Evolutionary conservation across 2,113 vertebrate genomes (phyloP).

Genomic region (Tonatia bakeri): DNA sequence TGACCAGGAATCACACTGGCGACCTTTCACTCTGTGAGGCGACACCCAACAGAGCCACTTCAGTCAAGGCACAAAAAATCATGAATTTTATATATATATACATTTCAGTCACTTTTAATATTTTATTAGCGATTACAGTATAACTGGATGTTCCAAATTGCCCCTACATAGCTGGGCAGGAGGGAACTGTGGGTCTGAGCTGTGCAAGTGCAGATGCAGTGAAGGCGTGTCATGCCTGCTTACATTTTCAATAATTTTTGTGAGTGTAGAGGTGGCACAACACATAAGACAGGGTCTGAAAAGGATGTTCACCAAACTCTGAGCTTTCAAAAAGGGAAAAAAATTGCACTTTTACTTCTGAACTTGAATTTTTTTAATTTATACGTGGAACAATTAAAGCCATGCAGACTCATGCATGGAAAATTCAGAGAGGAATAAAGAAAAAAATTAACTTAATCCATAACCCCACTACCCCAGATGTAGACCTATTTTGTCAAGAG

Average conservation of each 20-base stretch:
- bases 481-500: not conserved
- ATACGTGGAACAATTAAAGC: slow-evolving; percentile 8
- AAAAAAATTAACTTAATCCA: not conserved
- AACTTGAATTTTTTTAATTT: not conserved
- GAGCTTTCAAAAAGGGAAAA: not conserved
- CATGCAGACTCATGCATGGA: not conserved
- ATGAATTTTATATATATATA: not conserved
- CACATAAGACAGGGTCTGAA: not conserved
- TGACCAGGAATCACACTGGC: too few relatives aligned
- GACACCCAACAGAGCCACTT: too few relatives aligned
- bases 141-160: not conserved
- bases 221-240: not conserved
- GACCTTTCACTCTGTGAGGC: too few relatives aligned
- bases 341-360: not conserved
- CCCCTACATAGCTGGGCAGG: not conserved
- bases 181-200: not conserved
- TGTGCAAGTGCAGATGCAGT: not conserved
- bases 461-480: not conserved
- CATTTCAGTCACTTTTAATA: not conserved
- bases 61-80: not conserved
- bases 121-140: not conserved
- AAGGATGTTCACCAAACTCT: not conserved
- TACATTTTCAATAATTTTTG: not conserved
- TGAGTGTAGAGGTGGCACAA: not conserved
- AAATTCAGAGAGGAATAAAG: not conserved